A percentile compares a stretch with the other conserved stretches of the same genome.
phyloP scores from a whole-genome alignment of 2,888 invertebrate genomes.

The Aphodius sticticus region DNA sequence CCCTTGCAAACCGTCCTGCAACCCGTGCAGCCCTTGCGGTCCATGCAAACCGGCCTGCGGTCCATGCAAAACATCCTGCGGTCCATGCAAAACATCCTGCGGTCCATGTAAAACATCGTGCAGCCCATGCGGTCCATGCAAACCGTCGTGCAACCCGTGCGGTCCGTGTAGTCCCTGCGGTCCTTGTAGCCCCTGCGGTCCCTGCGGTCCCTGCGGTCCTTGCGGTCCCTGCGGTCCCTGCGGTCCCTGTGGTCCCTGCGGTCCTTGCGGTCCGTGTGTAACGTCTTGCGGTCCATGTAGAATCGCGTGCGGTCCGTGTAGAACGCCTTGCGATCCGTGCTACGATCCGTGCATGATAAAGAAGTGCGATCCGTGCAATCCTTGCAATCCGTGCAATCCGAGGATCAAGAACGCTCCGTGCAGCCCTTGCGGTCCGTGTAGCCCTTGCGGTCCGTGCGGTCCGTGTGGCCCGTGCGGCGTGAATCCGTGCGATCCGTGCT shows the following conservation, averaged over 20 bases:
- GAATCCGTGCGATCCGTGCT: neutral
- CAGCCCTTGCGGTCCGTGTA: constrained; percentile 9
- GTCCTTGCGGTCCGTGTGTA: constrained; percentile 31
- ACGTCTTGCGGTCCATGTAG: constrained; percentile 20
- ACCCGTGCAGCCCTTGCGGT: constrained; percentile 25
- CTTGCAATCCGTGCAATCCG: constrained; percentile 37
- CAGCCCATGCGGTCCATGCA: constrained; percentile 20
- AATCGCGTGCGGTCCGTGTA: constrained; percentile 20
- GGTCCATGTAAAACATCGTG: constrained; percentile 27
- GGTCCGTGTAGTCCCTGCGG: constrained; percentile 24
- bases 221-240: constrained; percentile 21
- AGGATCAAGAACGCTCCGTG: constrained; percentile 9
- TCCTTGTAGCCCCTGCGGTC: constrained; percentile 25
- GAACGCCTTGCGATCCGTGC: constrained; percentile 44
- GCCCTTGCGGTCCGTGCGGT: neutral
- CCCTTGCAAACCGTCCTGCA: constrained; percentile 44
- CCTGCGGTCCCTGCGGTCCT: constrained; percentile 29
- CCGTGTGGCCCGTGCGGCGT: constrained; percentile 32
- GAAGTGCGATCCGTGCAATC: constrained; percentile 35
- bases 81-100: constrained; percentile 28
- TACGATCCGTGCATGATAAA: constrained; percentile 29
- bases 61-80: constrained; percentile 28
- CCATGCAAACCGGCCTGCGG: constrained; percentile 32
- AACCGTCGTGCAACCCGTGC: constrained; percentile 31
- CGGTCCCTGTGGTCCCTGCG: constrained; percentile 13